phyloP scores from a whole-genome alignment of 2,888 invertebrate genomes.

The Palloptera scutellata region DNA sequence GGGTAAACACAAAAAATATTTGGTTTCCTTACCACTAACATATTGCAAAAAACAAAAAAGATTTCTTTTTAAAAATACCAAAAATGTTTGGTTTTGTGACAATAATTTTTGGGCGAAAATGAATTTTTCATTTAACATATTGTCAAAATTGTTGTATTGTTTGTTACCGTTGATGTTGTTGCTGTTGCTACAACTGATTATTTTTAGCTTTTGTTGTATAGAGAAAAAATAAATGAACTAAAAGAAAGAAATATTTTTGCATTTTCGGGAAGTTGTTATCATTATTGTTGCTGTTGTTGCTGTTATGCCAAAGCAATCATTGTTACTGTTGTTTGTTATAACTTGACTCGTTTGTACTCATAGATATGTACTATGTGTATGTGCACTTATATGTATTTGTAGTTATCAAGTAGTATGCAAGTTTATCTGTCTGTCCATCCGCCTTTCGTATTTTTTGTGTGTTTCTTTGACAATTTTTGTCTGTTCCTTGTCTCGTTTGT shows the following conservation, averaged over 20 bases:
- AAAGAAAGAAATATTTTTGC: neutral
- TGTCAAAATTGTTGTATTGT: neutral
- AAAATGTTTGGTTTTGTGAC: too few species aligned
- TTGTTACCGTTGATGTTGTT: neutral
- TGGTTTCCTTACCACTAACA: too few species aligned
- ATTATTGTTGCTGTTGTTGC: neutral
- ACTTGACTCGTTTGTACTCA: neutral
- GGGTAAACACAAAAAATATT: too few species aligned
- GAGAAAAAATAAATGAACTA: neutral
- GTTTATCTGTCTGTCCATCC: neutral
- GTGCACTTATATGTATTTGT: too few species aligned
- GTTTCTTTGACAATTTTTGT: neutral
- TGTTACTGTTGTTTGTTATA: neutral
- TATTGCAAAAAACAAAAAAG: too few species aligned
- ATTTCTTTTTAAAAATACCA: too few species aligned
- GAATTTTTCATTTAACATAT: too few species aligned
- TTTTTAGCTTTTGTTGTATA: neutral
- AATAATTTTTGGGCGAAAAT: too few species aligned
- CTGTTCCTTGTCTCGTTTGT: slow-evolving; percentile 3
- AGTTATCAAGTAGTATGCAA: too few species aligned
- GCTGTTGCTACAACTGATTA: neutral
- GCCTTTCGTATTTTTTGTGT: neutral
- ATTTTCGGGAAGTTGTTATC: neutral
- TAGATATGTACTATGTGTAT: too few species aligned
- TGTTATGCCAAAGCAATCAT: neutral